Percentiles rank a stretch among this genome's conserved stretches.
Conservation (phyloP, 2,797 vertebrate genomes). For the Aulostomus chinensis region DNA sequence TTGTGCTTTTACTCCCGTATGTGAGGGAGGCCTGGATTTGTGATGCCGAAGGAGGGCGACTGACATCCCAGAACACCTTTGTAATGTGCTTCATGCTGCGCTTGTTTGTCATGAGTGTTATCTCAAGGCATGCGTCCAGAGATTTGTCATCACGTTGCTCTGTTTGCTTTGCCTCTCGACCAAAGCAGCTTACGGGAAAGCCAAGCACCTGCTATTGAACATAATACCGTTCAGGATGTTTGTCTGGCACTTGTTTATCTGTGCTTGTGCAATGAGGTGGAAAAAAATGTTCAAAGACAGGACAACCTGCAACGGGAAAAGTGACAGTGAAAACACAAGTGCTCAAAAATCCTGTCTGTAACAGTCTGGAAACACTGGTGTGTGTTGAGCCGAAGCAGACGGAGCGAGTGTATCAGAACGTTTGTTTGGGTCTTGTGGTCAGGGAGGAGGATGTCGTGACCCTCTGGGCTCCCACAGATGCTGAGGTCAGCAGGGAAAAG, state of each 20-base stretch:
- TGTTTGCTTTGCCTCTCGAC: constrained; percentile 64
- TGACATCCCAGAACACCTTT: constrained; percentile 16
- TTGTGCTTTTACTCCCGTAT: too few relatives aligned
- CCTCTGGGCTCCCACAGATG: constrained; percentile 36
- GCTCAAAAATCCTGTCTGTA: constrained; percentile 29
- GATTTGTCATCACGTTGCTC: constrained; percentile 48
- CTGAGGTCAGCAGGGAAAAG: constrained; percentile 46
- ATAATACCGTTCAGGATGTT: constrained; percentile 64
- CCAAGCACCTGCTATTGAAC: constrained; percentile 53
- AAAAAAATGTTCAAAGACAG: constrained; percentile 32
- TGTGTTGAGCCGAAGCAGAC: constrained; percentile 34
- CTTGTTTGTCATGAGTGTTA: constrained; percentile 50
- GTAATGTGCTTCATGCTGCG: constrained; percentile 9
- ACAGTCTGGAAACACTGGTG: constrained; percentile 16
- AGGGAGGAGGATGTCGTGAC: constrained; percentile 58
- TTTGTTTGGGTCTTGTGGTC: constrained; percentile 63
- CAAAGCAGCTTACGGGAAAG: constrained; percentile 49
- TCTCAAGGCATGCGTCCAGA: constrained; percentile 52
- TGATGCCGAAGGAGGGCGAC: too few relatives aligned
- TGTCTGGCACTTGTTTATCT: constrained; percentile 65
- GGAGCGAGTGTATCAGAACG: constrained; percentile 22
- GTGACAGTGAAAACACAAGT: constrained; percentile 10
- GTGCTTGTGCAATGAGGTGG: constrained; percentile 42
- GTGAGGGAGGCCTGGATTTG: too few relatives aligned
- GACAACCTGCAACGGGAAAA: constrained; percentile 9